These are phyloP conservation scores for Aphelocoma californica DNA, from an alignment of 2,797 vertebrate genomes.

Conservation along the genomic window DNA sequence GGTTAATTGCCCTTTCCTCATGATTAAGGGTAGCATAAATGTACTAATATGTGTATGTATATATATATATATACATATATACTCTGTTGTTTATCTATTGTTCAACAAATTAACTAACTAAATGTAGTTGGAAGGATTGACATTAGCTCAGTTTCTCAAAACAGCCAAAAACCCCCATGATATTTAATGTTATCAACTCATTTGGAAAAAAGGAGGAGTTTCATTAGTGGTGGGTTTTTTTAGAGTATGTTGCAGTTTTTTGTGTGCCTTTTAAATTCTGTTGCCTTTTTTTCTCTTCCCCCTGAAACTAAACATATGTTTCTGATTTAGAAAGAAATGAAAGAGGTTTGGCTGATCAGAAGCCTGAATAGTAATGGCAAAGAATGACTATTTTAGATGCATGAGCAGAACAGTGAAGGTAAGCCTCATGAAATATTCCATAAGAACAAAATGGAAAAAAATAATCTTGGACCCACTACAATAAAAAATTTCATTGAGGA, in stretches of 20 bases:
- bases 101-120: neutral
- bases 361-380: neutral
- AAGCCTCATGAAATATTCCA: neutral
- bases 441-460: neutral
- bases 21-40: neutral
- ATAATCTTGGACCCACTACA: neutral
- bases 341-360: neutral
- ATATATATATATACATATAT: no score
- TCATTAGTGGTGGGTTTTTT: neutral
- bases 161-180: neutral
- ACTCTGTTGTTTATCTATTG: fast-evolving
- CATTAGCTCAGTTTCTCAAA: neutral
- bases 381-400: neutral
- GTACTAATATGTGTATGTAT: neutral
- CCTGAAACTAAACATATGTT: neutral
- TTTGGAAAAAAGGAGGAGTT: neutral
- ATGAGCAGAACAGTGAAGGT: neutral
- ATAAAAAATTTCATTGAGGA: neutral
- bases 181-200: neutral
- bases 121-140: neutral
- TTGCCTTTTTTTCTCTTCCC: neutral
- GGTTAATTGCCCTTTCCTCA: neutral
- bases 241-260: neutral
- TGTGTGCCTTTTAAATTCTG: neutral
- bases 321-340: neutral